Base-by-base conservation (phyloP, 2,113 vertebrate species). In the Paramisgurnus dabryanus region DNA sequence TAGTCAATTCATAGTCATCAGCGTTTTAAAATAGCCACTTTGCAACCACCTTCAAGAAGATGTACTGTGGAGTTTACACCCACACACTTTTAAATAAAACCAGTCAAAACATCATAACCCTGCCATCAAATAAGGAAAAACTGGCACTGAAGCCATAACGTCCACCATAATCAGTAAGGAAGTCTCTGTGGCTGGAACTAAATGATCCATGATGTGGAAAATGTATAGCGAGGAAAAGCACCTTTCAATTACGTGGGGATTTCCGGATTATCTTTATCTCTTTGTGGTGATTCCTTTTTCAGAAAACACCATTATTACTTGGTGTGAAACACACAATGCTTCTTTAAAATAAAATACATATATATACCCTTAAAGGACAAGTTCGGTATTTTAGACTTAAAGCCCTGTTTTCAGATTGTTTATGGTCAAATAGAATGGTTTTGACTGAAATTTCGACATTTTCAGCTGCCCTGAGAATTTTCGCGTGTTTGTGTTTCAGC, bases 21-120 rank as follows among this genome's bases (percentile, higher is more conserved):
- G 41, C n/a, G 3, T 43, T 67, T 10, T 67, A 63, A 60, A 75
- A 17, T 43, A 68, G 74, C 71, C 64, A 79, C 76, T 64, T 61
- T 75, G 64, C 77, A 85, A 81, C 67, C 78, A 76, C 22, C 63
- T 41, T 82, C 67, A 75, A 34, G 27, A 34, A 34, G 27, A 34
- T 34, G 27, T 34, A 57, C 69, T 65, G 61, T 73, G 72, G 72
- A 85, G 60, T 69, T 80, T 78, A 57, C 57, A 53, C 63, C 63
- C 78, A 53, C 77, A 80, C 43, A 43, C 47, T 40, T 34, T 34
- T 43, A 80, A 67, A 41, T 8, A 39, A 60, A 27, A 41, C 47
- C 79, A 78, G 71, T 73, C 79, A 67, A 73, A 80, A 80, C 79
- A 81, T 55, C 57, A 78, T 64, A 82, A 82, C 27, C 70, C 60